Evolutionary conservation across 53 echinoderm and acorn worm species (phyloP).

Genomic region (Arbacia lixula): DNA sequence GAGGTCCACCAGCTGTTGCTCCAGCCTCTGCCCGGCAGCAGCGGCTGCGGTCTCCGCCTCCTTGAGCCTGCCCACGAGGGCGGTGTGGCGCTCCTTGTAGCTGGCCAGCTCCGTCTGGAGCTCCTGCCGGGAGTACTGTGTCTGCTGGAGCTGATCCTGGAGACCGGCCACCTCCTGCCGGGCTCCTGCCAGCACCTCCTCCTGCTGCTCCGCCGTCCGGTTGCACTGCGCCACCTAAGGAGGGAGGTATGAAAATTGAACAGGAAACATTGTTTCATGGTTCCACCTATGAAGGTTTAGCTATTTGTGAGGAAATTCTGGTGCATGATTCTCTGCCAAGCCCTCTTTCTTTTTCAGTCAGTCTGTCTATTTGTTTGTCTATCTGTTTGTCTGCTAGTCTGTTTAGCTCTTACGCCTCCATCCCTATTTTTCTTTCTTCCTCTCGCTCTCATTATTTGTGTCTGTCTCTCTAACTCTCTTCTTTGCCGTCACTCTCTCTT

Average conservation of each 20-base stretch:
- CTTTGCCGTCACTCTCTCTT: too few species aligned
- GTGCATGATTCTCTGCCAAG: too few species aligned
- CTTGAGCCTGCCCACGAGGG: constrained; percentile 73
- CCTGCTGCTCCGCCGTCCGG: constrained; percentile 70
- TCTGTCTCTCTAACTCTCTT: too few species aligned
- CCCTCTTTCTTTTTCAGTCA: too few species aligned
- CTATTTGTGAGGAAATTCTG: too few species aligned
- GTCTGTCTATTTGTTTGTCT: too few species aligned
- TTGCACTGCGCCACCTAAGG: constrained; percentile 73
- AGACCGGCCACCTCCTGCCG: constrained; percentile 72
- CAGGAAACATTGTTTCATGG: not conserved
- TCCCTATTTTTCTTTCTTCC: too few species aligned
- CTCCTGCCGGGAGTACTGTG: constrained; percentile 69
- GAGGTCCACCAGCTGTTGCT: constrained; percentile 62
- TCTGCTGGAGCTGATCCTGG: constrained; percentile 78
- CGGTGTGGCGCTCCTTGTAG: constrained; percentile 81
- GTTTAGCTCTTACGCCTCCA: too few species aligned
- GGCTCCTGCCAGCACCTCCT: constrained; percentile 64
- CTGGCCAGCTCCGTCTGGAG: constrained; percentile 73
- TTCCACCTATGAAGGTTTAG: too few species aligned
- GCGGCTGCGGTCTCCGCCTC: constrained; percentile 68
- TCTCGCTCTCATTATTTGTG: too few species aligned
- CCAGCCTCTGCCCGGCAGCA: constrained; percentile 58
- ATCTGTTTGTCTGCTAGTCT: too few species aligned
- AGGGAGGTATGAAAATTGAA: not conserved